Evolutionary conservation across 2,797 vertebrate genomes (phyloP).

Genomic region (Rachycentron canadum): DNA sequence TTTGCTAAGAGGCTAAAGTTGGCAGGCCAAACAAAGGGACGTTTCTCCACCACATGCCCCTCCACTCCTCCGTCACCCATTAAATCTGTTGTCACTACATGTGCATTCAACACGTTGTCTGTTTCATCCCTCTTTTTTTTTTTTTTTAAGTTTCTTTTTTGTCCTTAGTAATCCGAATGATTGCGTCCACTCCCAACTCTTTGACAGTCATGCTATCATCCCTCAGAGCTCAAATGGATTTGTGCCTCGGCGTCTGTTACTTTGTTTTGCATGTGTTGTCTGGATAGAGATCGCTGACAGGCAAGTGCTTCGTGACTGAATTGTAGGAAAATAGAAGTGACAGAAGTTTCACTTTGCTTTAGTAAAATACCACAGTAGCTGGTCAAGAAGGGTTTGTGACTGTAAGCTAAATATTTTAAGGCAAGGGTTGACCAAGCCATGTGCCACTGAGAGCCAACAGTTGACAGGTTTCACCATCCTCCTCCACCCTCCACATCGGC

Average conservation of each 20-base stretch:
- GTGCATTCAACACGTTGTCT: conserved; percentile 34
- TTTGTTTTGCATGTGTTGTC: conserved; percentile 31
- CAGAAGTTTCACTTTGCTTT: conserved; percentile 14
- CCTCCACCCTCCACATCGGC: not conserved
- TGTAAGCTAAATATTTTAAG: not conserved
- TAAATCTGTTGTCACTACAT: conserved; percentile 57
- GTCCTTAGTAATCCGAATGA: conserved; percentile 40
- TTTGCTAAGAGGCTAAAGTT: conserved; percentile 75
- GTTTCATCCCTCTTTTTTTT: conserved; percentile 7
- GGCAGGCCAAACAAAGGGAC: conserved; percentile 70
- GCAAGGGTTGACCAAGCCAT: not conserved
- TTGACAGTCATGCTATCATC: conserved; percentile 48
- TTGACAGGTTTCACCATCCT: not conserved
- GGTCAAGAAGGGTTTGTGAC: not conserved
- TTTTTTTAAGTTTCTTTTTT: conserved; percentile 19
- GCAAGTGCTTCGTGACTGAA: conserved; percentile 13
- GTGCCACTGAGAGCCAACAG: not conserved
- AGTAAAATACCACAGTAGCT: not conserved
- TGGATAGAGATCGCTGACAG: conserved; percentile 35
- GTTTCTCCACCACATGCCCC: conserved; percentile 48
- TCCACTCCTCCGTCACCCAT: conserved; percentile 51
- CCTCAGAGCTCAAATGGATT: conserved; percentile 50
- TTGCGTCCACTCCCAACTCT: conserved; percentile 31
- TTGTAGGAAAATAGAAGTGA: conserved; percentile 19
- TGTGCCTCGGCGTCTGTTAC: conserved; percentile 11